Conservation (phyloP, 1,140 invertebrate species). For the Zaprionus tsacasi region DNA sequence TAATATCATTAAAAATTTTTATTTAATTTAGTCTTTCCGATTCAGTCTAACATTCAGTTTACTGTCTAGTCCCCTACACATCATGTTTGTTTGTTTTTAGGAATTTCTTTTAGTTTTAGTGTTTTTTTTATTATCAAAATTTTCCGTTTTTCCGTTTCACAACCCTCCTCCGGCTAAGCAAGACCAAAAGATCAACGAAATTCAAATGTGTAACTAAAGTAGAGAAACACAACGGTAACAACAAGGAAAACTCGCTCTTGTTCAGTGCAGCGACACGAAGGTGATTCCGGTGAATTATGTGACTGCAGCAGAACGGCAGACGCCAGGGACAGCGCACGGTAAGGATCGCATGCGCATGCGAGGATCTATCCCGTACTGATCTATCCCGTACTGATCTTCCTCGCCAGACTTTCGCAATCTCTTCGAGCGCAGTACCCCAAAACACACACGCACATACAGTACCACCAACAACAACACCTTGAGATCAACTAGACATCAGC, state of each 20-base stretch:
- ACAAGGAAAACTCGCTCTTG: constrained; percentile 41
- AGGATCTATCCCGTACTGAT: not conserved
- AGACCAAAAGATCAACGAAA: constrained; percentile 50
- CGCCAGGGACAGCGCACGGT: constrained; percentile 47
- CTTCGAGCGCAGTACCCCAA: constrained; percentile 31
- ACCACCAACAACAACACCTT: not conserved
- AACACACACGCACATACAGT: not conserved
- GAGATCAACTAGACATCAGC: not conserved
- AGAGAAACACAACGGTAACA: constrained; percentile 5
- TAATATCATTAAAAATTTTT: constrained; percentile 3
- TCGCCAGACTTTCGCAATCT: constrained; percentile 28
- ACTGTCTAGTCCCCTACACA: constrained; percentile 56
- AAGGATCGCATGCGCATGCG: not conserved
- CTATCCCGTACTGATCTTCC: too few relatives aligned
- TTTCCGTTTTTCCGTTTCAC: constrained; percentile 46
- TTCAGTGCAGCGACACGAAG: constrained; percentile 63
- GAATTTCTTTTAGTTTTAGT: constrained; percentile 67
- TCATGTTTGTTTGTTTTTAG: constrained; percentile 75
- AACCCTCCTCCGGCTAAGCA: constrained; percentile 56
- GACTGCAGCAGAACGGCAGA: constrained; percentile 43
- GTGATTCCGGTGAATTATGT: constrained; percentile 58
- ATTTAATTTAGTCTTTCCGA: constrained; percentile 16
- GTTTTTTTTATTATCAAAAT: constrained; percentile 65
- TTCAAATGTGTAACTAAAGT: constrained; percentile 74
- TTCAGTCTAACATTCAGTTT: constrained; percentile 43